These are phyloP conservation scores for Chromoteleia sp. DNA, from an alignment of 2,888 invertebrate species.

Conservation along the genomic window DNA sequence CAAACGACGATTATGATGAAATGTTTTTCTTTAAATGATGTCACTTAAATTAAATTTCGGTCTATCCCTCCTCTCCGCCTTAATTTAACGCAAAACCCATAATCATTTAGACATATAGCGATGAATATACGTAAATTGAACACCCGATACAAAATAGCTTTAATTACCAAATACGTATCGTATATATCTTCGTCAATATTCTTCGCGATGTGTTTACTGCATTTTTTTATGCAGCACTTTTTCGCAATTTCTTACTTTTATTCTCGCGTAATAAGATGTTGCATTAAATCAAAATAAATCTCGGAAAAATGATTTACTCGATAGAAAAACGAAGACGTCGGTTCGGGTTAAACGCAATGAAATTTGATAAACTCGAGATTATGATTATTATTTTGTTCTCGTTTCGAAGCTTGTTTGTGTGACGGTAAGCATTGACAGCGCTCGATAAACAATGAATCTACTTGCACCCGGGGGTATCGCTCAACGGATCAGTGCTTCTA, in stretches of 20 bases:
- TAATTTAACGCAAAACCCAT: too few relatives aligned
- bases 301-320: constrained; percentile 7
- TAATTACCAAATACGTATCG: too few relatives aligned
- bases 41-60: too few relatives aligned
- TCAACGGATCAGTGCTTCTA: constrained; percentile 62
- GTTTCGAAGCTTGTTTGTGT: constrained; percentile 41
- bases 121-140: too few relatives aligned
- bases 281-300: constrained; percentile 41
- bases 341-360: not conserved
- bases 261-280: constrained; percentile 8
- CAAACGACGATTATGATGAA: not conserved
- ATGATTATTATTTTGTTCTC: constrained; percentile 13
- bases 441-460: constrained; percentile 67
- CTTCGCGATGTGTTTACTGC: too few relatives aligned
- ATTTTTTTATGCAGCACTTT: too few relatives aligned
- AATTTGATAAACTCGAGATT: constrained; percentile 48
- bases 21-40: too few relatives aligned
- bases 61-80: too few relatives aligned
- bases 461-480: constrained; percentile 59
- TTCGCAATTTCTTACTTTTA: not conserved
- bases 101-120: too few relatives aligned
- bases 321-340: constrained; percentile 21
- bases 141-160: too few relatives aligned
- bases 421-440: constrained; percentile 50
- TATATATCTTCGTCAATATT: too few relatives aligned